phyloP scores from a whole-genome alignment of 1,140 invertebrate species.

The Drosophila sulfurigaster region DNA sequence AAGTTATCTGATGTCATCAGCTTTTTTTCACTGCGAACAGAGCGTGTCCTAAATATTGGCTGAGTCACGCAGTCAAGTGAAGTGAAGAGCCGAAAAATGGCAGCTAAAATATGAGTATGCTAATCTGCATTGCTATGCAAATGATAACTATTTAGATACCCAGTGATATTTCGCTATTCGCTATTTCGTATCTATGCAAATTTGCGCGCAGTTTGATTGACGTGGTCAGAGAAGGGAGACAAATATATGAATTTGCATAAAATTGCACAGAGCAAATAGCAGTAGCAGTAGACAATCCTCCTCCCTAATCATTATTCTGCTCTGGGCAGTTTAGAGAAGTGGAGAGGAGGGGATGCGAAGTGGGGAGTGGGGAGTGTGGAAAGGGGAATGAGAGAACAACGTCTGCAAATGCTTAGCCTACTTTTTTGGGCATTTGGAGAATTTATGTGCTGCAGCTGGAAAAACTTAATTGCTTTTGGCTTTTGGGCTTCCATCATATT shows the following conservation, averaged over 20 bases:
- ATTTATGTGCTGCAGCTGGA: conserved; percentile 28
- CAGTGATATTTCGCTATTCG: not conserved
- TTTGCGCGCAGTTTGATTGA: conserved; percentile 17
- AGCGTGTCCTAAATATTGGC: not conserved
- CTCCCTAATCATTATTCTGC: not conserved
- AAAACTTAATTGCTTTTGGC: conserved; percentile 40
- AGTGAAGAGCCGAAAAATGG: not conserved
- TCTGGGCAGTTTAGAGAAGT: not conserved
- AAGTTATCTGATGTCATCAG: no score
- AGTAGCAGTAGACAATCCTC: not conserved
- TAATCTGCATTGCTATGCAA: conserved; percentile 25
- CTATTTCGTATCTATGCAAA: conserved; percentile 13
- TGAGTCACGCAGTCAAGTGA: not conserved
- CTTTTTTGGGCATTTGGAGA: conserved; percentile 24
- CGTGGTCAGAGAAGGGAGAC: not conserved
- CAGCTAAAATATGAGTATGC: conserved; percentile 9
- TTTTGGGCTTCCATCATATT: conserved; percentile 36
- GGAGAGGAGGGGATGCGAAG: not conserved
- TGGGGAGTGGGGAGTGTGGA: not conserved
- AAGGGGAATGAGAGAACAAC: no score
- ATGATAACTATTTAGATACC: conserved; percentile 22
- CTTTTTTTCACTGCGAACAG: no score
- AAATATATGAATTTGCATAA: conserved; percentile 18
- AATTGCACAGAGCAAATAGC: conserved; percentile 19
- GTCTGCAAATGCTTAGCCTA: conserved; percentile 19